Evolutionary conservation across 2,888 invertebrate species (phyloP).

Genomic region (Drosophila merina): DNA sequence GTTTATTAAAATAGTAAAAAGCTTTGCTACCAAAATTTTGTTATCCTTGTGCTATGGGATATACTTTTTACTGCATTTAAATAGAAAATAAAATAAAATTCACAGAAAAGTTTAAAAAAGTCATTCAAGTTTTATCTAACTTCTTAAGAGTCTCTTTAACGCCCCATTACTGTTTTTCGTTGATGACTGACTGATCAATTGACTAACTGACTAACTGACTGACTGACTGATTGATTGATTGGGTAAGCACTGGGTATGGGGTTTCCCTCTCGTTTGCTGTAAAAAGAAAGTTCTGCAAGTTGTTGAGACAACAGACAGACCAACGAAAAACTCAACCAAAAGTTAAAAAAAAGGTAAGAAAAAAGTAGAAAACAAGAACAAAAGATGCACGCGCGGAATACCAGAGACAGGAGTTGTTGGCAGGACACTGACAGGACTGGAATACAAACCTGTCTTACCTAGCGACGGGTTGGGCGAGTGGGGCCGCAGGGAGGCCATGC

Average conservation of each 20-base stretch:
- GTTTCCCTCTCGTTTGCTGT: constrained; percentile 42
- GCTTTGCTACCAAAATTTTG: background rate
- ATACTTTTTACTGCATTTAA: too few relatives aligned
- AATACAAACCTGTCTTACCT: constrained; percentile 85
- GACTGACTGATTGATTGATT: constrained; percentile 58
- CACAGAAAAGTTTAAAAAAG: background rate
- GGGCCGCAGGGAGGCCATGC: constrained; percentile 92
- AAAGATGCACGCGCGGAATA: constrained; percentile 43
- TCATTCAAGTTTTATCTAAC: constrained; percentile 20
- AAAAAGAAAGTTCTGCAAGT: constrained; percentile 59
- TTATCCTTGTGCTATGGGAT: too few relatives aligned
- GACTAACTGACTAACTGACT: background rate
- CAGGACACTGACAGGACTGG: constrained; percentile 57
- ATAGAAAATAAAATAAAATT: background rate
- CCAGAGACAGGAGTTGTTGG: constrained; percentile 17
- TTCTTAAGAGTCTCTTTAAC: background rate
- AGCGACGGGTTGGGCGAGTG: constrained; percentile 87
- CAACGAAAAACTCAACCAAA: constrained; percentile 36
- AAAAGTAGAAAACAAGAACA: constrained; percentile 26
- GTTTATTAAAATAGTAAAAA: background rate
- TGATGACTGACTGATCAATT: constrained; percentile 42
- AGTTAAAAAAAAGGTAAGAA: constrained; percentile 30
- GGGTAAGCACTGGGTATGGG: constrained; percentile 36
- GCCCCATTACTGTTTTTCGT: background rate
- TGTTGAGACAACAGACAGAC: constrained; percentile 49